Evolutionary conservation across 2,113 vertebrate species (phyloP).

Genomic region (Catharus fuscescens): DNA sequence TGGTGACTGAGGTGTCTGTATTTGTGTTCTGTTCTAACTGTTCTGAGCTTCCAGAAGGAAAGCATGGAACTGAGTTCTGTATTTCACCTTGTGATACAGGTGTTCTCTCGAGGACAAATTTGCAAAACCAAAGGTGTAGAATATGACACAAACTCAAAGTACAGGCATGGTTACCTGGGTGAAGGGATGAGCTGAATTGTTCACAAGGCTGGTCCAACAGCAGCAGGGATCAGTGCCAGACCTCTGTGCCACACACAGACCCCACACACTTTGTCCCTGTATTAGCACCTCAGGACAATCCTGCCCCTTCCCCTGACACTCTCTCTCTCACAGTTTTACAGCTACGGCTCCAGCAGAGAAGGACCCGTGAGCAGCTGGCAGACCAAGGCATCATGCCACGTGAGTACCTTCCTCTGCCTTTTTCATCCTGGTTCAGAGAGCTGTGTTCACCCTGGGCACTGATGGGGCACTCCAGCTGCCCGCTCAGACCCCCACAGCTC

Average conservation of each 20-base stretch:
- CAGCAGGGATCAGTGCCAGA: not conserved
- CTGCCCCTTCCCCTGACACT: conserved; percentile 16
- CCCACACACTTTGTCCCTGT: not conserved
- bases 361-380: conserved; percentile 93
- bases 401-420: conserved; percentile 78
- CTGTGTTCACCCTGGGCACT: not conserved
- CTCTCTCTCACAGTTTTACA: conserved; percentile 88
- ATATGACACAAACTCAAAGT: not conserved
- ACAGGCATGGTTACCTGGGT: not conserved
- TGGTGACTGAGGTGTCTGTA: not conserved
- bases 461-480: not conserved
- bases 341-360: conserved; percentile 97
- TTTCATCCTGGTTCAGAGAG: not conserved
- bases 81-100: not conserved
- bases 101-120: not conserved
- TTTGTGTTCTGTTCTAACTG: not conserved
- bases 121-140: not conserved
- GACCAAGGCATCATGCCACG: conserved; percentile 95
- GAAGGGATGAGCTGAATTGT: not conserved
- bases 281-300: not conserved
- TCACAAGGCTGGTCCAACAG: not conserved
- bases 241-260: not conserved
- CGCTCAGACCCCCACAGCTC: not conserved
- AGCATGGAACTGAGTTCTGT: not conserved
- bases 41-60: not conserved